A percentile compares a stretch with the other conserved stretches of the same genome.
Evolutionary conservation across 2,113 vertebrate species (phyloP).

Genomic region (Agelaius tricolor): DNA sequence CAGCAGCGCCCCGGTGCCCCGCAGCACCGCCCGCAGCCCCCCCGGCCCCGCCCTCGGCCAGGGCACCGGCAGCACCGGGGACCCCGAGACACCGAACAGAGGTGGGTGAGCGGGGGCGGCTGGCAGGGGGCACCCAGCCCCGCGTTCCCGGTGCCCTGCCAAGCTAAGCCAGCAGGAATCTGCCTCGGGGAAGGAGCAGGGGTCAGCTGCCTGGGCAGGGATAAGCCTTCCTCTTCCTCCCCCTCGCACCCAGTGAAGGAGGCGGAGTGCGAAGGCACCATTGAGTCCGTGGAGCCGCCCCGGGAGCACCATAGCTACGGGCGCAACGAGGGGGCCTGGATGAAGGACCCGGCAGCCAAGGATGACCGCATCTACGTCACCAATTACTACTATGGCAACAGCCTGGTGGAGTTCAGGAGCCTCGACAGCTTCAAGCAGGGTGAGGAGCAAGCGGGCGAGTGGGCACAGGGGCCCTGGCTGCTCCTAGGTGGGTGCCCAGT

Average conservation of each 20-base stretch:
- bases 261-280: constrained; percentile 88
- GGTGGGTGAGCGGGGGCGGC: constrained; percentile 17
- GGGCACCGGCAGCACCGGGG: neutral
- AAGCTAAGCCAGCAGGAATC: neutral
- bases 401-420: constrained; percentile 94
- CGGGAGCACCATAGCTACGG: constrained; percentile 92
- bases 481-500: neutral
- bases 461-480: neutral
- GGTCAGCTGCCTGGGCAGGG: neutral
- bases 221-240: neutral
- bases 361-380: constrained; percentile 94
- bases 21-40: neutral
- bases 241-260: constrained; percentile 66
- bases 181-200: rapidly evolving
- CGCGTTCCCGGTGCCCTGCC: rapidly evolving
- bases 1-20: neutral
- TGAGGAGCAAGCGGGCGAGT: neutral
- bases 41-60: neutral
- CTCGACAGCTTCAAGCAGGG: constrained; percentile 97
- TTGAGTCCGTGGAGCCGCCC: constrained; percentile 86
- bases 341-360: constrained; percentile 92
- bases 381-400: constrained; percentile 98
- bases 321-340: constrained; percentile 96
- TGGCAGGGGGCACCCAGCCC: neutral
- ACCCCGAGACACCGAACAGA: constrained; percentile 34